phyloP scores from a whole-genome alignment of 2,888 invertebrate species.

The Synergus laeviventris region DNA sequence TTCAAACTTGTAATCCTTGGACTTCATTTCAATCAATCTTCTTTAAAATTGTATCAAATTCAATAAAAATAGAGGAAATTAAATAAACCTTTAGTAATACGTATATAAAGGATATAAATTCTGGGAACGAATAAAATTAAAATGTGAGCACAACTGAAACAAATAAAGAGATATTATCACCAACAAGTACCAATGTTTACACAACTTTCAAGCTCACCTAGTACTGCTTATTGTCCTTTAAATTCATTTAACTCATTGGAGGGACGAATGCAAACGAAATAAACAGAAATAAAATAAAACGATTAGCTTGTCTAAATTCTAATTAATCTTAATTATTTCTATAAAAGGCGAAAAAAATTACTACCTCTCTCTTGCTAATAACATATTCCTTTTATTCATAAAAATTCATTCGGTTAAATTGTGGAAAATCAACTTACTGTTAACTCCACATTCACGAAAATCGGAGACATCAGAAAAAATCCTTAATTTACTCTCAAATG shows the following conservation, averaged over 20 bases:
- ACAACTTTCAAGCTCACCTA: background rate
- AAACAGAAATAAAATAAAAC: background rate
- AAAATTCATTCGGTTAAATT: slow-evolving; percentile 11
- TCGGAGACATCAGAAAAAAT: background rate
- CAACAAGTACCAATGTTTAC: slow-evolving; percentile 4
- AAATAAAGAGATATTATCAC: background rate
- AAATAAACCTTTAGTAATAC: no score
- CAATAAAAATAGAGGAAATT: background rate
- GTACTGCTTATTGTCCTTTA: background rate
- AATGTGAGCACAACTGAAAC: background rate
- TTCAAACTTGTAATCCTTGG: slow-evolving; percentile 58
- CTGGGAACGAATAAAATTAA: background rate
- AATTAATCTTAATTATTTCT: background rate
- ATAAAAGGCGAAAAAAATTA: background rate
- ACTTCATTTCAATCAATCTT: slow-evolving; percentile 40
- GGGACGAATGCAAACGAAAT: no score
- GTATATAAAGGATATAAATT: background rate
- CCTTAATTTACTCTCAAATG: background rate
- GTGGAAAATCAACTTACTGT: slow-evolving; percentile 12
- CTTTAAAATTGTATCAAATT: background rate
- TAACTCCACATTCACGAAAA: background rate
- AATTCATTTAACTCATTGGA: background rate
- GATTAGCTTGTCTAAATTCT: background rate
- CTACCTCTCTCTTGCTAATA: background rate
- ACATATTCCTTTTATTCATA: slow-evolving; percentile 20